These are phyloP conservation scores for Lutjanus argentimaculatus DNA, from an alignment of 2,797 vertebrate genomes.

Conservation along the genomic window DNA sequence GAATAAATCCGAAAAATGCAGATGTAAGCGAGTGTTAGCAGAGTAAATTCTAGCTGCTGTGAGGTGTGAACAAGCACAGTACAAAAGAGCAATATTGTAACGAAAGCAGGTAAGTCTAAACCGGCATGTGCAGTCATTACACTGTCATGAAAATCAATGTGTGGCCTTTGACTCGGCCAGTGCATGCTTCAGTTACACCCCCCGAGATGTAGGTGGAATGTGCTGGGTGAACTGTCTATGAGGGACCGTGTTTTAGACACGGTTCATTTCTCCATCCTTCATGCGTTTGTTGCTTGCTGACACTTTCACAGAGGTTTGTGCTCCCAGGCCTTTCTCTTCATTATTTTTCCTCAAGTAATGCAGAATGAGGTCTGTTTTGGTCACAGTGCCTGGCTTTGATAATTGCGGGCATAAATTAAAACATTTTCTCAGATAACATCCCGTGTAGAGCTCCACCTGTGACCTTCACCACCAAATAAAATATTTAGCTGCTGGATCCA, in stretches of 20 bases:
- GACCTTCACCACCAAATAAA: conserved; percentile 74
- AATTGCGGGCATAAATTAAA: conserved; percentile 69
- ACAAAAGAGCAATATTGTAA: conserved; percentile 34
- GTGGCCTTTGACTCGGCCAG: conserved; percentile 62
- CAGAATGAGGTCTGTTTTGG: conserved; percentile 43
- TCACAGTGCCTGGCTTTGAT: conserved; percentile 62
- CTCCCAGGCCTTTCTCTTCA: conserved; percentile 32
- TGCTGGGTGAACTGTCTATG: conserved; percentile 33
- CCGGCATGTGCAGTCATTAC: conserved; percentile 39
- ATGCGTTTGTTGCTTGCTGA: conserved; percentile 62
- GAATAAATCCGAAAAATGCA: conserved; percentile 52
- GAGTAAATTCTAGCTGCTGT: conserved; percentile 19
- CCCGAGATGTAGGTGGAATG: conserved; percentile 10
- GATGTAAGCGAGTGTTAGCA: conserved; percentile 20
- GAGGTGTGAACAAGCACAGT: not conserved
- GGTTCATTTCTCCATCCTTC: conserved; percentile 58
- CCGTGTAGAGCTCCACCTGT: conserved; percentile 1
- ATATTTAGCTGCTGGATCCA: conserved; percentile 63
- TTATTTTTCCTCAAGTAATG: conserved; percentile 46
- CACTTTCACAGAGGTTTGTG: conserved; percentile 46
- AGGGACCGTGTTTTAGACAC: conserved; percentile 46
- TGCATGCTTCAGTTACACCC: conserved; percentile 54
- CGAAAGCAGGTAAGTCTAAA: conserved; percentile 54
- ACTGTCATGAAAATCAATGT: conserved; percentile 61
- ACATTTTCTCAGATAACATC: conserved; percentile 45